Evolutionary conservation across 2,797 vertebrate species (phyloP), one percentile per base, ranked within the genome.

Genomic region (Melanotaenia trifasciata): DNA sequence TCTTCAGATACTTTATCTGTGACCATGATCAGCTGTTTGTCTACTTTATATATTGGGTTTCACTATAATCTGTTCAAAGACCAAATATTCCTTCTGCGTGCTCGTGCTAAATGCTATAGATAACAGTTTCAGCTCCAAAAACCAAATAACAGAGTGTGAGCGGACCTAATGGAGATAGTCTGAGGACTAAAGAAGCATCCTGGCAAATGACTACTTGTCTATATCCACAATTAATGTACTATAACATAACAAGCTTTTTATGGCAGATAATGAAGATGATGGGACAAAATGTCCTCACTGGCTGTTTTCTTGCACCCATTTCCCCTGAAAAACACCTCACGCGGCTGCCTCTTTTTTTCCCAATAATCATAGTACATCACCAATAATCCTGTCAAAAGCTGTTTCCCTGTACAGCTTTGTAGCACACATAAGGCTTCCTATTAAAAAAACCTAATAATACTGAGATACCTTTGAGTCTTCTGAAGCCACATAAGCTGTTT

Each of bases 221-320:
- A 40, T 30, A 67, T 38, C 13, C 38, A 47, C 32, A 76, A 73
- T 66, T 40, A 68, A 74, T 76, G 58, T 35, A 58, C 51, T 35
- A 50, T 0, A 30, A 71, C 65, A 43, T 32, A 36, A n/a, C 45
- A 47, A 50, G 45, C 45, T 50, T 47, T 50, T 50, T n/a, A 50
- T 50, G 45, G 45, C 12, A 1, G 30, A 58, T 70, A 64, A 69
- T 67, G 18, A 72, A 60, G 57, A n/a, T 51, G 53, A 20, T 10
- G 68, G 64, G 67, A 76, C n/a, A 28, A 62, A 45, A 60, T 53
- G 32, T 63, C 67, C 36, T 54, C 20, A 26, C 74, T 73, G 18
- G 56, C 54, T 76, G 58, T 43, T 60, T 65, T 63, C 2, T 43
- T 62, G 14, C 43, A 65, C 32, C 24, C 12, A 26, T 53, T 10